Conservation (phyloP, 1,140 invertebrate species). For the Drosophila sp. region DNA sequence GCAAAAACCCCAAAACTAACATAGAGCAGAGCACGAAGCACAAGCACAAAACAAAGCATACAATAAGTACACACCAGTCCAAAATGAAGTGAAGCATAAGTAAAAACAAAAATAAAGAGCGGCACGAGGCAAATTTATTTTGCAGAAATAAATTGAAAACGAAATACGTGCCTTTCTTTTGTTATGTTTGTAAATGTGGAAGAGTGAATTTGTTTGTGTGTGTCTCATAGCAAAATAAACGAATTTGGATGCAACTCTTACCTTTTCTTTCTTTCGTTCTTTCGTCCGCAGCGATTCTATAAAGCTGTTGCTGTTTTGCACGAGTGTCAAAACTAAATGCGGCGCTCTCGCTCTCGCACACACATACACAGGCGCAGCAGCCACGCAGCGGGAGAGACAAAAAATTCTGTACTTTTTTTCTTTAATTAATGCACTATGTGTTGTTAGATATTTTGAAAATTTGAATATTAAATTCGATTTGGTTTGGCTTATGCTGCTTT, state of each 20-base stretch:
- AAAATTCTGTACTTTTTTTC: slow-evolving; percentile 1
- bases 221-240: slow-evolving; percentile 33
- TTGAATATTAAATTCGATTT: neutral
- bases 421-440: slow-evolving; percentile 16
- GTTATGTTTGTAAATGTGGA: neutral
- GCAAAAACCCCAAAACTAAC: neutral
- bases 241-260: slow-evolving; percentile 55
- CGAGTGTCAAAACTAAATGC: slow-evolving; percentile 20
- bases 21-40: slow-evolving; percentile 24
- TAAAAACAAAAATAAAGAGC: slow-evolving; percentile 70
- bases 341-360: slow-evolving; percentile 10
- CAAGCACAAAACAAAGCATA: slow-evolving; percentile 53
- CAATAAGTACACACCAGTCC: slow-evolving; percentile 32
- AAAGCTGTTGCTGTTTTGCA: slow-evolving; percentile 42
- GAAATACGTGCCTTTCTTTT: slow-evolving; percentile 7
- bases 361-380: slow-evolving; percentile 34
- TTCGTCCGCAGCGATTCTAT: slow-evolving; percentile 13
- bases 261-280: slow-evolving; percentile 32
- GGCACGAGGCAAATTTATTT: slow-evolving; percentile 20
- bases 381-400: slow-evolving; percentile 40
- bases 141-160: neutral
- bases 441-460: slow-evolving; percentile 22
- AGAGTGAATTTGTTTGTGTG: slow-evolving; percentile 25
- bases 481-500: neutral
- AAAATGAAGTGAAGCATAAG: slow-evolving; percentile 21